phyloP scores from a whole-genome alignment of 2,797 vertebrate species.

The Vireo griseus region DNA sequence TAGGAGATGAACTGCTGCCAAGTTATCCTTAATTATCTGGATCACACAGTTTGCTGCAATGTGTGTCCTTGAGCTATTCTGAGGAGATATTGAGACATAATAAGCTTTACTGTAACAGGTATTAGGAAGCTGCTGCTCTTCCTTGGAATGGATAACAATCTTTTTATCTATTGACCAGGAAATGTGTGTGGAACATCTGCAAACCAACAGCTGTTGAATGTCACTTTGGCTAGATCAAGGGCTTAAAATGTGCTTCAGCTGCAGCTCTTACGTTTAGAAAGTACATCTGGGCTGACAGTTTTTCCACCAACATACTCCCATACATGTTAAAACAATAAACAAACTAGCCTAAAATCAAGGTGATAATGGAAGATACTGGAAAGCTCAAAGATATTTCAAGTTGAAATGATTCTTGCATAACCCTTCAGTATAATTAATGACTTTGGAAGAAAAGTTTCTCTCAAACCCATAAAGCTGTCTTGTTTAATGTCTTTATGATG shows the following conservation, averaged over 20 bases:
- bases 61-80: conserved; percentile 29
- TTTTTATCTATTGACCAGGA: conserved; percentile 22
- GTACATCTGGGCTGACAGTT: conserved; percentile 38
- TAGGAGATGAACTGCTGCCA: conserved; percentile 29
- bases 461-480: neutral
- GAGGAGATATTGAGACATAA: neutral
- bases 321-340: neutral
- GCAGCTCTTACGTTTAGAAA: conserved; percentile 30
- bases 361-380: conserved; percentile 13
- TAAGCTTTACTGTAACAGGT: neutral
- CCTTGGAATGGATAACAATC: neutral
- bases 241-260: conserved; percentile 9
- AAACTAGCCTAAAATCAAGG: conserved; percentile 29
- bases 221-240: conserved; percentile 50
- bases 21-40: conserved; percentile 20
- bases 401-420: neutral
- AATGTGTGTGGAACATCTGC: conserved; percentile 25
- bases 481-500: neutral
- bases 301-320: neutral
- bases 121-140: neutral
- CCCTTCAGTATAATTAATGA: neutral
- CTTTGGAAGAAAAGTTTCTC: neutral
- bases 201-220: conserved; percentile 37
- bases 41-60: neutral
- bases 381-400: conserved; percentile 3